Percentiles rank a stretch among this genome's conserved stretches.
Conservation (phyloP, 2,888 invertebrate species). For the Sarcophaga variegata region DNA sequence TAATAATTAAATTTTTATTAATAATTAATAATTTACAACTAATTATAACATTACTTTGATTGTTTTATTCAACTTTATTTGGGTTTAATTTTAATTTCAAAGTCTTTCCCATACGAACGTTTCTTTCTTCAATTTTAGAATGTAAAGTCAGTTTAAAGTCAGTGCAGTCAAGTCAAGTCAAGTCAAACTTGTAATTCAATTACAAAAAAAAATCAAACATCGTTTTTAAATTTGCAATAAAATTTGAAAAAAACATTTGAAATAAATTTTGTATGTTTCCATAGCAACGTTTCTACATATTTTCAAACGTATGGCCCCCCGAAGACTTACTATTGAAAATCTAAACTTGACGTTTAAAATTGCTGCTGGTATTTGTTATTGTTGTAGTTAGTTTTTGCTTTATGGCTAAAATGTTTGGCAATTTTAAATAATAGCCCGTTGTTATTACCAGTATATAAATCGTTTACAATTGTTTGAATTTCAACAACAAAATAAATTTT, state of each 20-base stretch:
- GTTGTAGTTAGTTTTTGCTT: constrained; percentile 12
- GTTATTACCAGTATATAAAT: neutral
- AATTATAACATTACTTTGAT: neutral
- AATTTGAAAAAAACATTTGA: constrained; percentile 38
- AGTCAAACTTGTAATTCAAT: constrained; percentile 62
- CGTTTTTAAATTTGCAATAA: constrained; percentile 6
- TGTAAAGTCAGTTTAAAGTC: constrained; percentile 48
- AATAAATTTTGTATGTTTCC: constrained; percentile 33
- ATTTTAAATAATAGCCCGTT: no score
- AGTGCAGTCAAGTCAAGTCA: constrained; percentile 14
- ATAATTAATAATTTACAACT: neutral
- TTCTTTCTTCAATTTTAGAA: constrained; percentile 38
- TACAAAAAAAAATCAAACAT: constrained; percentile 8
- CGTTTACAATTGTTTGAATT: constrained; percentile 31
- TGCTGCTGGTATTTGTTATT: constrained; percentile 17
- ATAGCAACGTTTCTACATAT: constrained; percentile 4
- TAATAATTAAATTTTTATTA: no score
- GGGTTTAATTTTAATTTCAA: constrained; percentile 17
- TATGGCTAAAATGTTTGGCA: constrained; percentile 38
- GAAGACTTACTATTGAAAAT: constrained; percentile 37
- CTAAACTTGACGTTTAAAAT: constrained; percentile 59
- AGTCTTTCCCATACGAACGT: constrained; percentile 33
- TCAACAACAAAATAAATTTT: constrained; percentile 20
- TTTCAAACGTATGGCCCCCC: neutral
- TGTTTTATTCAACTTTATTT: constrained; percentile 4